A percentile compares a stretch with the other conserved stretches of the same genome.
Evolutionary conservation across 2,113 vertebrate species (phyloP).

Genomic region (Thunnus thynnus): DNA sequence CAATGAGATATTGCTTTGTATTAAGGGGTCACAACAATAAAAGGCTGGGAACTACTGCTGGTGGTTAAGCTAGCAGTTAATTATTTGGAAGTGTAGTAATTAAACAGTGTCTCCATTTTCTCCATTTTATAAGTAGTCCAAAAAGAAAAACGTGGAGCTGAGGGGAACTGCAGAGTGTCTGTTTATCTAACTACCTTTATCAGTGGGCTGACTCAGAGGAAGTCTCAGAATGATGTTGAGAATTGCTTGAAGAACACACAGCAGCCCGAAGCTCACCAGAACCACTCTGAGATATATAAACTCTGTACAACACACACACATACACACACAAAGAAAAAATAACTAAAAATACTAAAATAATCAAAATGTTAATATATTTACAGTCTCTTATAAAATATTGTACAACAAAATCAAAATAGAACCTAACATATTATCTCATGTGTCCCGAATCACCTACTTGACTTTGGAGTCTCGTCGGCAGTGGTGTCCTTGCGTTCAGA

Average conservation of each 20-base stretch:
- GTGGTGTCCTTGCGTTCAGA: neutral
- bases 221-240: conserved; percentile 65
- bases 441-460: conserved; percentile 7
- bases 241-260: conserved; percentile 57
- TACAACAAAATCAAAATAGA: neutral
- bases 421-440: neutral
- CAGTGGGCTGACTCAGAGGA: neutral
- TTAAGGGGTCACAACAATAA: too few relatives aligned
- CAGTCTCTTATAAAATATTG: neutral
- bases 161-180: neutral
- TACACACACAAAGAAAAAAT: neutral
- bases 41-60: too few relatives aligned
- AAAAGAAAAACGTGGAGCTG: too few relatives aligned
- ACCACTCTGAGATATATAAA: neutral
- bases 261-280: conserved; percentile 51
- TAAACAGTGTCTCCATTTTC: too few relatives aligned
- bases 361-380: neutral
- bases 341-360: too few relatives aligned
- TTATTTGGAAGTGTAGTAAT: too few relatives aligned
- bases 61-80: too few relatives aligned
- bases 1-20: too few relatives aligned
- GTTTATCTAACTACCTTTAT: neutral
- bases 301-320: conserved; percentile 30
- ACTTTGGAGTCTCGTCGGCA: neutral
- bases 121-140: too few relatives aligned